Percentiles rank a stretch among this genome's conserved stretches.
Conservation (phyloP, 2,888 invertebrate genomes). For the Coenonympha glycerion region DNA sequence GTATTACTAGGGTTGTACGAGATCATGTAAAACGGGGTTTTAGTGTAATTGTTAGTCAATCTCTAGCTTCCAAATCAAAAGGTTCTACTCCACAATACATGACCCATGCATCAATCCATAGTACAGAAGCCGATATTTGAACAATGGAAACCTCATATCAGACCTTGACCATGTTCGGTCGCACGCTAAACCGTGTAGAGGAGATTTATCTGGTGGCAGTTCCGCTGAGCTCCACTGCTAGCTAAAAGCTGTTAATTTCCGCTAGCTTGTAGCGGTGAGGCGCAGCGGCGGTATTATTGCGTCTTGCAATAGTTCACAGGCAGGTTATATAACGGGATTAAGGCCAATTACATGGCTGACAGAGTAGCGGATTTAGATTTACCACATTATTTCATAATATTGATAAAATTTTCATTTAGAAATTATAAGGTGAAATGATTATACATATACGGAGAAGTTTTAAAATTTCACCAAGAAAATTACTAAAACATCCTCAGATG, state of each 20-base stretch:
- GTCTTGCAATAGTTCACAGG: slow-evolving; percentile 64
- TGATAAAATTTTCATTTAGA: too few species aligned
- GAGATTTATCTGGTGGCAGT: slow-evolving; percentile 54
- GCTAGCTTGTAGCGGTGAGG: slow-evolving; percentile 64
- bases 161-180: slow-evolving; percentile 25
- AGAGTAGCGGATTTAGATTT: slow-evolving; percentile 10
- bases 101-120: neutral
- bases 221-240: slow-evolving; percentile 43
- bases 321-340: slow-evolving; percentile 57
- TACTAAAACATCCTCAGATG: too few species aligned
- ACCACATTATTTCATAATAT: too few species aligned
- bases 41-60: too few species aligned
- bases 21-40: too few species aligned
- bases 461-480: too few species aligned
- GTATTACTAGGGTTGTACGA: too few species aligned
- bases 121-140: neutral
- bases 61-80: too few species aligned
- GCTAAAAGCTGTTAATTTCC: slow-evolving; percentile 71
- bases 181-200: slow-evolving; percentile 26
- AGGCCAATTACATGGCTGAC: slow-evolving; percentile 28
- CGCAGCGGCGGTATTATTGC: slow-evolving; percentile 63
- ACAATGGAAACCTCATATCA: slow-evolving; percentile 8
- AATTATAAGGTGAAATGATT: too few species aligned
- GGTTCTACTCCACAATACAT: neutral
- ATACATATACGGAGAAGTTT: too few species aligned